Base-by-base conservation (phyloP, 2,888 invertebrate species). In the Heteromurus nitidus region DNA sequence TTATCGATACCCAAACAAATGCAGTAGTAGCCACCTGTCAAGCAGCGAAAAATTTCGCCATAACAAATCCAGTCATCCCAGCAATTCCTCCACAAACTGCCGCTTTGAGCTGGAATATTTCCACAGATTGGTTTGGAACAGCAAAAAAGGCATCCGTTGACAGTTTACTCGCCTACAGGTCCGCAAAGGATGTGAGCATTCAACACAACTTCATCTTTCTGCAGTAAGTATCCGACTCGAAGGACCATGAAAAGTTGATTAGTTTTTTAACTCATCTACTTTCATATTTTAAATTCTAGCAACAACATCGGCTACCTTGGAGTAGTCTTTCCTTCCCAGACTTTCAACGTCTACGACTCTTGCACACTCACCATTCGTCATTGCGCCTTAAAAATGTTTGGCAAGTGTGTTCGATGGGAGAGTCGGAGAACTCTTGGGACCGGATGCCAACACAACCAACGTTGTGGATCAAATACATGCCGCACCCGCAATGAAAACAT, bases 11-110 rank as follows among this genome's bases (percentile, higher is more conserved):
- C 16, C 3, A 65, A 3, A 47, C 9, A 26, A 13, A 22, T 5
- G 11, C 58, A 3, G 65, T 55, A 18, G 28, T 53, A 3, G 1
- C n/a, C 2, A 13, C 79, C 5, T 77, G 16, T 26, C 62, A 77
- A 60, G 65, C 77, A 0, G 16, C 5, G 2, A 82, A 82, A 26
- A 47, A 82, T n/a, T 69, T 82, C 3, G 22, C 53, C n/a, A 18
- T n/a, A 28, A 60, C 79, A 13, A 47, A 82, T 22, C n/a, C 50
- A 9, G 28, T 72, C 13, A 44, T 82, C 18, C 42, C 55, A 16
- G 3, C 2, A 20, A 1, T 36, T 72, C 3, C 58, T 70, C 26
- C n/a, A 20, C 7, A 1, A 36, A 30, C 11, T 26, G 50, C 20
- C 20, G 47, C 16, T 42, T 73, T 3, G 60, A 64, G n/a, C n/a